A percentile compares a stretch with the other conserved stretches of the same genome.
phyloP scores from a whole-genome alignment of 2,888 invertebrate species.

The Polymixis lichenea region DNA sequence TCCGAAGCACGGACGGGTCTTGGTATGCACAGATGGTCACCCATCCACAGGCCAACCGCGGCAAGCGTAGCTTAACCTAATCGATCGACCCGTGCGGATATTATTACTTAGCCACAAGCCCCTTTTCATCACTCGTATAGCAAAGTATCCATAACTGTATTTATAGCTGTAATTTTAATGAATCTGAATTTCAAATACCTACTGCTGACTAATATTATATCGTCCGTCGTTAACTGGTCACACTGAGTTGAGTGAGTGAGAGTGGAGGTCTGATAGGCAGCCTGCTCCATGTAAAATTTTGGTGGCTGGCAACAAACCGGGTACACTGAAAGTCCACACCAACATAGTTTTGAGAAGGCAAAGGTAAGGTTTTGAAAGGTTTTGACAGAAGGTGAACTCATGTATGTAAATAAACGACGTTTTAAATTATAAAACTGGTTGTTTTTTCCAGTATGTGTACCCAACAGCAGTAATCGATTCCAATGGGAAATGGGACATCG shows the following conservation, averaged over 20 bases:
- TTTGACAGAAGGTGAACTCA: neutral
- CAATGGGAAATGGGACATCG: slow-evolving; percentile 92
- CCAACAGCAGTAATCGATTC: slow-evolving; percentile 91
- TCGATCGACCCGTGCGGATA: too few relatives aligned
- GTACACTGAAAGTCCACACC: neutral
- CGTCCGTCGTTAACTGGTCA: neutral
- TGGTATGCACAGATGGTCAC: too few relatives aligned
- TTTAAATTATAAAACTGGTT: neutral
- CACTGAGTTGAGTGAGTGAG: neutral
- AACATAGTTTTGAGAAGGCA: too few relatives aligned
- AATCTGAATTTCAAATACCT: too few relatives aligned
- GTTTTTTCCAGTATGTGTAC: slow-evolving; percentile 86
- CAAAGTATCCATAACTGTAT: too few relatives aligned
- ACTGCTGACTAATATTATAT: too few relatives aligned
- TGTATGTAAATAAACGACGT: neutral
- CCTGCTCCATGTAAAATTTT: neutral
- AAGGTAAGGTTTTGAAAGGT: too few relatives aligned
- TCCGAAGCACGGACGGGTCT: too few relatives aligned
- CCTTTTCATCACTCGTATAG: neutral
- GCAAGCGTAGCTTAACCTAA: too few relatives aligned
- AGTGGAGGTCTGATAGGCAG: neutral
- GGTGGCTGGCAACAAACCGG: neutral
- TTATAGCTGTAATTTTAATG: too few relatives aligned
- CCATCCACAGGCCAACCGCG: too few relatives aligned
- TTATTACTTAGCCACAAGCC: too few relatives aligned